These are phyloP conservation scores for Podarcis cretensis DNA, from an alignment of 2,113 vertebrate species.

Conservation along the genomic window DNA sequence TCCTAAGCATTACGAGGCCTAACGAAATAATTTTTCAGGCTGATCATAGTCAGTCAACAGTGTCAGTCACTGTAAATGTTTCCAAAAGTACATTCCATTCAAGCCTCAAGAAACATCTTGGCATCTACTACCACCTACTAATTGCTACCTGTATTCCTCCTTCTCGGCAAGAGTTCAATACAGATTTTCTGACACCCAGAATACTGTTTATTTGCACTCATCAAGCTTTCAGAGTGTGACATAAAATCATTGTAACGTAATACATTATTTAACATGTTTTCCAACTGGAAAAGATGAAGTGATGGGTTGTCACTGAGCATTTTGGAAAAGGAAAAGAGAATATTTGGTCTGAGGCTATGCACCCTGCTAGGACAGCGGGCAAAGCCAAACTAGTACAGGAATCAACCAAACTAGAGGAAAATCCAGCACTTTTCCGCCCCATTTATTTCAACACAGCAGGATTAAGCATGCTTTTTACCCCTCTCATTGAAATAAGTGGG, in stretches of 20 bases:
- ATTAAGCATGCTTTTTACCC: background rate
- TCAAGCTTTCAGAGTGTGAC: slow-evolving; percentile 67
- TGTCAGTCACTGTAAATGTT: slow-evolving; percentile 26
- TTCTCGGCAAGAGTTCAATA: slow-evolving; percentile 25
- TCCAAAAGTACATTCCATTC: background rate
- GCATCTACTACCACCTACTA: slow-evolving; percentile 19
- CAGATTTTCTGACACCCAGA: slow-evolving; percentile 20
- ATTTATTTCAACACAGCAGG: background rate
- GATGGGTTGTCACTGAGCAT: slow-evolving; percentile 66
- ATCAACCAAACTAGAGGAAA: background rate
- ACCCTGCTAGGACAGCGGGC: slow-evolving; percentile 16
- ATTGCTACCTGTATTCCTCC: background rate
- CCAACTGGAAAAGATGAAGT: slow-evolving; percentile 55
- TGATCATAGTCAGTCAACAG: background rate
- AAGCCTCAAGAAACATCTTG: background rate
- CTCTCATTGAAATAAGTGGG: background rate
- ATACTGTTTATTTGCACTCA: slow-evolving; percentile 63
- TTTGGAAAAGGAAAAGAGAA: slow-evolving; percentile 37
- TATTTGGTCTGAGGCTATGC: slow-evolving; percentile 11
- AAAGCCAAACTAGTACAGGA: background rate
- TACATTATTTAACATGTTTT: slow-evolving; percentile 79
- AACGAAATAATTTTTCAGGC: slow-evolving; percentile 23
- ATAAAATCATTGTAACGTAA: slow-evolving; percentile 78
- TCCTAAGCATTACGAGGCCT: background rate
- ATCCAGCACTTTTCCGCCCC: slow-evolving; percentile 8